Percentiles rank a stretch among this genome's conserved stretches.
phyloP scores from a whole-genome alignment of 2,113 vertebrate genomes.

The Paradisaea rubra region DNA sequence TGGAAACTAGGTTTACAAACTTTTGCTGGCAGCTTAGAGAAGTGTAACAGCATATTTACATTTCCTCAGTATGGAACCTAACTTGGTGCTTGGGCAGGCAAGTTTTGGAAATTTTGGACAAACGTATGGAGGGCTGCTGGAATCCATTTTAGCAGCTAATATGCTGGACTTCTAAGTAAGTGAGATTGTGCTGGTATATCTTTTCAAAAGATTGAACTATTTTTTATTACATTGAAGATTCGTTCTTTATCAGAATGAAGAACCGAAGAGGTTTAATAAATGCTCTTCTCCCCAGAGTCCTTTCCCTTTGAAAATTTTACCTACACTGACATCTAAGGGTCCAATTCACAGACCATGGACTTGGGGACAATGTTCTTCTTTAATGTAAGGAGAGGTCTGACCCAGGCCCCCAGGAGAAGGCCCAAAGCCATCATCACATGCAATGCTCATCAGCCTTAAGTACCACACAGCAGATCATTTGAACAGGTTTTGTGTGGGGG shows the following conservation, averaged over 20 bases:
- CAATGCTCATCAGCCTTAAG: not conserved
- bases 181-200: not conserved
- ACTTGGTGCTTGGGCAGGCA: not conserved
- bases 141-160: not conserved
- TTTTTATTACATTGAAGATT: slow-evolving; percentile 24
- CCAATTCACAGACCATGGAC: not conserved
- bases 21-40: not conserved
- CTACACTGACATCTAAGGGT: not conserved
- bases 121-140: not conserved
- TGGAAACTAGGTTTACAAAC: slow-evolving; percentile 16
- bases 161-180: not conserved
- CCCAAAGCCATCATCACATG: not conserved
- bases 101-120: not conserved
- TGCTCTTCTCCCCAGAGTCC: not conserved
- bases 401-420: not conserved
- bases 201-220: slow-evolving; percentile 2
- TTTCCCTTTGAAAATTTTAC: slow-evolving; percentile 17
- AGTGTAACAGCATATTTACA: not conserved
- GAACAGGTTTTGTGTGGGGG: not conserved
- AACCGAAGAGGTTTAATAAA: slow-evolving; percentile 25
- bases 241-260: not conserved
- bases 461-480: not conserved
- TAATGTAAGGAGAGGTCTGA: not conserved
- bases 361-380: not conserved
- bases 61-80: not conserved